Conservation (phyloP, 2,797 vertebrate genomes). For the Vespertilio murinus region DNA sequence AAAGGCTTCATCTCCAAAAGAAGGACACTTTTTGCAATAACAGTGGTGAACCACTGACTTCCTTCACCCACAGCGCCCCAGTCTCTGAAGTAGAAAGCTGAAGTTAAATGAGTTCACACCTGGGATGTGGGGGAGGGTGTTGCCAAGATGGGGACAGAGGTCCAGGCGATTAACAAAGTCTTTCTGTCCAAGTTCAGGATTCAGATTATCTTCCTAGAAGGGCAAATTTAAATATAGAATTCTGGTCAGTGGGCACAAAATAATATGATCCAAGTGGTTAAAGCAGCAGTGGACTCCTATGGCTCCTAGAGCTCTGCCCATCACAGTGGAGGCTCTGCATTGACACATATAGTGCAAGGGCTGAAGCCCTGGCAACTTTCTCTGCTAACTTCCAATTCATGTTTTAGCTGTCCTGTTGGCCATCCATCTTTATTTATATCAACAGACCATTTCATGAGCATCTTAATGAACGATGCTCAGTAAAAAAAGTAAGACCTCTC, state of each 20-base stretch:
- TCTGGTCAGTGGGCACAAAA: neutral
- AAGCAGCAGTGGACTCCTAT: rapidly evolving
- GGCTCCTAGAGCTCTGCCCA: neutral
- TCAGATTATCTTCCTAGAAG: neutral
- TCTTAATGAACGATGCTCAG: neutral
- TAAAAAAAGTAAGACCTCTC: neutral
- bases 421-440: neutral
- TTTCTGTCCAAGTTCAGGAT: neutral
- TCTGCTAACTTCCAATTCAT: neutral
- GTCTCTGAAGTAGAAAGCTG: neutral
- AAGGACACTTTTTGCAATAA: neutral
- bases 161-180: neutral
- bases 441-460: neutral
- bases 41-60: neutral
- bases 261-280: neutral
- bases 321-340: neutral
- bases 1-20: neutral
- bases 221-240: neutral
- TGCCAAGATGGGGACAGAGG: neutral
- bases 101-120: neutral
- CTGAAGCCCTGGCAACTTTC: neutral
- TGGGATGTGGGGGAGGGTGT: neutral
- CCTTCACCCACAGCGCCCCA: neutral
- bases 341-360: neutral
- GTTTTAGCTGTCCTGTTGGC: neutral